Evolutionary conservation across 1,140 invertebrate genomes (phyloP), one percentile per base, ranked within the genome.

Genomic region (Cydia strobilella): DNA sequence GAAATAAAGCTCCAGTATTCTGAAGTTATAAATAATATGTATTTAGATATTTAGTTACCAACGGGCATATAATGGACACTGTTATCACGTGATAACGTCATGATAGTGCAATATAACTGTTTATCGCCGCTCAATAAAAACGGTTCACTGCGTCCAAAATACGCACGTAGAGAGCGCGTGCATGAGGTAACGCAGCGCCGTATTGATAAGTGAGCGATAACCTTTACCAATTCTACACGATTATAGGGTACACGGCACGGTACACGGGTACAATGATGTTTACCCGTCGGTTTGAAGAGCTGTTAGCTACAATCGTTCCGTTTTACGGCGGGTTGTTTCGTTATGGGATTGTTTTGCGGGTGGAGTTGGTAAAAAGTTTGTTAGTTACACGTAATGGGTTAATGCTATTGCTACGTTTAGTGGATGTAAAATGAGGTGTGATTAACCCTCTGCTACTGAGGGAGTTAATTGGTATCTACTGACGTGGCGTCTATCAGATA

Each of bases 251-350:
- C 54, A 59, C 51, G 51, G 51, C 48, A 51, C 54, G 59, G 5
- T 69, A 35, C 65, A 69, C 65, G 27, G 86, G 85, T 85, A 89
- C 87, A 89, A 90, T 88, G 84, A 89, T 89, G 88, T 87, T 89
- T 86, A 86, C 82, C 80, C 81, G 74, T 42, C 77, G 76, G 84
- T 81, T 86, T 87, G 84, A 85, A 87, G 85, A 87, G 84, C 78
- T 76, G 88, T 89, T 89, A 90, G 89, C 75, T 65, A 82, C 84
- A 85, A 87, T 87, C 87, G 82, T 90, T 87, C 86, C 84, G 83
- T 86, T 87, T 83, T 83, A 85, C 71, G 73, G 15, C 74, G 42
- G 72, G 45, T 25, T 71, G 62, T 74, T 78, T 76, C 75, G 75
- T 74, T 76, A 23, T 76, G 48, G 75, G 10, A 76, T 39, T 73